Evolutionary conservation across 1,140 invertebrate genomes (phyloP).

Genomic region (Drosophila lacteicornis): DNA sequence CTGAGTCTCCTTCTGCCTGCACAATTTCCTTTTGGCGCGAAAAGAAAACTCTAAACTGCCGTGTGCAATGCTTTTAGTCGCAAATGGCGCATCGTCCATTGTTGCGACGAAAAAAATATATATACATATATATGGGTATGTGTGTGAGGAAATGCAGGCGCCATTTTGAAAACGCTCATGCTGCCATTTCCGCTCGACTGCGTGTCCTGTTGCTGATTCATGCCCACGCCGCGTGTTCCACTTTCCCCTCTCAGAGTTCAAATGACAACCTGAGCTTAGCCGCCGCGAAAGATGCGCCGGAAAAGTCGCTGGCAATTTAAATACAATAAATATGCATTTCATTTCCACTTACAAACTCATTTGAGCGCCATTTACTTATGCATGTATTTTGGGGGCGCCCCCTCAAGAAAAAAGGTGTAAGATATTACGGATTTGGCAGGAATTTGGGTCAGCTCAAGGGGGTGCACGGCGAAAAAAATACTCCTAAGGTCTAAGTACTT

Average conservation of each 20-base stretch:
- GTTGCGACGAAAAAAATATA: conserved; percentile 38
- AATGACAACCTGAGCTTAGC: conserved; percentile 44
- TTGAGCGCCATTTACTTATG: conserved; percentile 73
- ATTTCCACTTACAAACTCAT: conserved; percentile 81
- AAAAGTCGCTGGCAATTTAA: conserved; percentile 68
- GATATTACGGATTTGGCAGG: conserved; percentile 56
- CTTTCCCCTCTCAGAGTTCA: conserved; percentile 16
- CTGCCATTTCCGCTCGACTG: conserved; percentile 67
- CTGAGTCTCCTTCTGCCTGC: conserved; percentile 30
- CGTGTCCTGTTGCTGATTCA: conserved; percentile 52
- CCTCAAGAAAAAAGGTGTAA: conserved; percentile 66
- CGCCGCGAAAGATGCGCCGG: conserved; percentile 23
- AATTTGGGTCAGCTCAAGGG: conserved; percentile 61
- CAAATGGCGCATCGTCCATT: conserved; percentile 62
- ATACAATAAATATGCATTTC: conserved; percentile 83
- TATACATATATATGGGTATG: not conserved
- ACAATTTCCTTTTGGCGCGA: conserved; percentile 71
- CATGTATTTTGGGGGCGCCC: conserved; percentile 49
- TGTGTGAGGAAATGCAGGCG: conserved; percentile 55
- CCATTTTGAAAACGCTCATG: conserved; percentile 66
- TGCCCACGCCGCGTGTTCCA: not conserved
- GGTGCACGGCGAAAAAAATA: conserved; percentile 5
- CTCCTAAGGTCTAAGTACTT: not conserved
- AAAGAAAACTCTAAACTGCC: conserved; percentile 60
- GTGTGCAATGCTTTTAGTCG: conserved; percentile 61